Evolutionary conservation across 53 echinoderm and acorn worm genomes (phyloP).

Genomic region (Antedon mediterranea): DNA sequence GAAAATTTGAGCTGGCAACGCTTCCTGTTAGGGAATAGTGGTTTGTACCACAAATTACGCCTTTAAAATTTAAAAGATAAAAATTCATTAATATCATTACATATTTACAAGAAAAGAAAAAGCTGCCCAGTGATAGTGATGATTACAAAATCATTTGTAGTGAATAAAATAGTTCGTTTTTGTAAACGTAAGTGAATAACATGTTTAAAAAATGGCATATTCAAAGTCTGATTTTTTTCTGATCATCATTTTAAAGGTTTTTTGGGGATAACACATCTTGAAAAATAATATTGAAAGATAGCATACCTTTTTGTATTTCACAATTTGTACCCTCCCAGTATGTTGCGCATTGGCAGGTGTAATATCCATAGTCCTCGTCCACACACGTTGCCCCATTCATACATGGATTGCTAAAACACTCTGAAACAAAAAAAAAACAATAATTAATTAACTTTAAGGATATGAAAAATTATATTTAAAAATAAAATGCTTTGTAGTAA

Average conservation of each 20-base stretch:
- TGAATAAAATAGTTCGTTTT: too few species aligned
- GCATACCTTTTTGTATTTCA: slow-evolving; percentile 11
- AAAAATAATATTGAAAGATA: not conserved
- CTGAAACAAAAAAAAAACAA: not conserved
- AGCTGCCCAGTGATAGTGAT: too few species aligned
- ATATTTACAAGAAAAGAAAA: too few species aligned
- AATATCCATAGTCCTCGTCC: not conserved
- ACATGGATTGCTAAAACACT: slow-evolving; percentile 15
- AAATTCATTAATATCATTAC: not conserved
- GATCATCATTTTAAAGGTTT: too few species aligned
- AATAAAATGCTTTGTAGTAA: too few species aligned
- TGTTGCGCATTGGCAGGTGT: slow-evolving; percentile 8
- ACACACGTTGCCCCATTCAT: slow-evolving; percentile 11
- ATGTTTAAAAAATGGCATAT: too few species aligned
- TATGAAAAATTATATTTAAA: too few species aligned
- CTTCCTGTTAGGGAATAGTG: not conserved
- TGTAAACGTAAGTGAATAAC: too few species aligned
- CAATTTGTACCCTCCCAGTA: slow-evolving; percentile 15
- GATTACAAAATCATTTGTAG: too few species aligned
- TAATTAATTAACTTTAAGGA: not conserved
- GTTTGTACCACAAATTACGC: not conserved
- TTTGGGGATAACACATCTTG: too few species aligned
- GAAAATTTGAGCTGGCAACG: not conserved
- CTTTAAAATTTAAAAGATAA: not conserved
- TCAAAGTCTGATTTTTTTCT: too few species aligned